A percentile compares a stretch with the other conserved stretches of the same genome.
phyloP scores from a whole-genome alignment of 1,140 invertebrate genomes.

The Polyergus mexicanus region DNA sequence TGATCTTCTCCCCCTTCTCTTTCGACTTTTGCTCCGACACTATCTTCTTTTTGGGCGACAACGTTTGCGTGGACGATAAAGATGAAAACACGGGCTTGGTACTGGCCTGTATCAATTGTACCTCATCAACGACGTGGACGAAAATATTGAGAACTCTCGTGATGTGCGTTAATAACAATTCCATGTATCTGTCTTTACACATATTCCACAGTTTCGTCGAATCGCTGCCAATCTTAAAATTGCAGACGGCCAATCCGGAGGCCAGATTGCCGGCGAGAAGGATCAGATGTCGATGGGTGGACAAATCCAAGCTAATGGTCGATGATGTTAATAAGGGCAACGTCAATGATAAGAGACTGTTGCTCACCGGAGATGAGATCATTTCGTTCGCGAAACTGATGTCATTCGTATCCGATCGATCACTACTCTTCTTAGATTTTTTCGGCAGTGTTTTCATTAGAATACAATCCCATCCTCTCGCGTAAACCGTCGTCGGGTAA shows the following conservation, averaged over 20 bases:
- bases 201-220: constrained; percentile 86
- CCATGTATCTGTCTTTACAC: constrained; percentile 87
- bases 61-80: constrained; percentile 86
- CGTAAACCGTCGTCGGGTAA: constrained; percentile 86
- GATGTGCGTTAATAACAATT: constrained; percentile 90
- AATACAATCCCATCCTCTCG: constrained; percentile 87
- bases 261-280: constrained; percentile 89
- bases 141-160: constrained; percentile 91
- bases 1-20: constrained; percentile 77
- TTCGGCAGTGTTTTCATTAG: constrained; percentile 68
- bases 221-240: constrained; percentile 75
- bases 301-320: constrained; percentile 88
- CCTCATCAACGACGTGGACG: constrained; percentile 92
- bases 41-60: constrained; percentile 87
- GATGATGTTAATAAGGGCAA: constrained; percentile 88
- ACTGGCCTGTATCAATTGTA: constrained; percentile 76
- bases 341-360: constrained; percentile 84
- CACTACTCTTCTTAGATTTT: constrained; percentile 70
- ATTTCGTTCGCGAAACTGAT: constrained; percentile 74
- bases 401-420: constrained; percentile 72
- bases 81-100: constrained; percentile 87
- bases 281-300: constrained; percentile 89
- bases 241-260: constrained; percentile 86
- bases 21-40: constrained; percentile 80
- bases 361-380: constrained; percentile 74